Conservation (phyloP, 2,888 invertebrate species). For the Acronicta alni region DNA sequence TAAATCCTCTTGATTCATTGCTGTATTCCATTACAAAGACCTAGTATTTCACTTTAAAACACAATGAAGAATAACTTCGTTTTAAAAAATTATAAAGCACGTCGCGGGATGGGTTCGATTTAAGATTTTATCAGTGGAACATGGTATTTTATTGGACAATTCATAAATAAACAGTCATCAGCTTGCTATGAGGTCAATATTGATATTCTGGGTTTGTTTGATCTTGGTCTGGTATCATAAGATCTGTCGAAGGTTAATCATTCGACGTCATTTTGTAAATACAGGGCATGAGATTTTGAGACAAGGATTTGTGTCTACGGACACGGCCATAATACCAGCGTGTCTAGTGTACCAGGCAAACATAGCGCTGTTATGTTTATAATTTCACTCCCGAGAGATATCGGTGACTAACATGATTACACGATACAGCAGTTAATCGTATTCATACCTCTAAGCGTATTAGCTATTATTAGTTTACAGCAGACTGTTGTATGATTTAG, state of each 20-base stretch:
- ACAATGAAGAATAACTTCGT: slow-evolving; percentile 19
- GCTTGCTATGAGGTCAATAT: too few relatives aligned
- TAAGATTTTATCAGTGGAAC: slow-evolving; percentile 2
- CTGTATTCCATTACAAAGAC: slow-evolving; percentile 39
- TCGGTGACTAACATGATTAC: slow-evolving; percentile 37
- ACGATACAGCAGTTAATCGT: slow-evolving; percentile 38
- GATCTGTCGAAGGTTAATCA: slow-evolving; percentile 66
- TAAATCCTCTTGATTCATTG: slow-evolving; percentile 47
- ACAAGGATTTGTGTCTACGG: too few relatives aligned
- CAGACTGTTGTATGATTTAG: slow-evolving; percentile 23
- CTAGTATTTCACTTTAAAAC: slow-evolving; percentile 34
- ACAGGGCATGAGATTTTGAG: too few relatives aligned
- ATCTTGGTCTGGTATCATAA: slow-evolving; percentile 59
- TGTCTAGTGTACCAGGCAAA: slow-evolving; percentile 36
- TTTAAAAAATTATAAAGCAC: slow-evolving; percentile 15
- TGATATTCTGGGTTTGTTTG: slow-evolving; percentile 31
- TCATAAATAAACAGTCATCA: too few relatives aligned
- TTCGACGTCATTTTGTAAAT: slow-evolving; percentile 61
- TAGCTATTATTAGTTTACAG: slow-evolving; percentile 23
- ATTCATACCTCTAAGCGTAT: slow-evolving; percentile 25
- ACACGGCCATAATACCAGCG: slow-evolving; percentile 18
- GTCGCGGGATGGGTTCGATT: slow-evolving; percentile 1
- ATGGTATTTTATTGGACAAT: too few relatives aligned
- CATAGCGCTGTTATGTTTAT: slow-evolving; percentile 56
- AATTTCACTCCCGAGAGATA: slow-evolving; percentile 57